Conservation (phyloP, 2,888 invertebrate species). For the Cerastoderma edule region DNA sequence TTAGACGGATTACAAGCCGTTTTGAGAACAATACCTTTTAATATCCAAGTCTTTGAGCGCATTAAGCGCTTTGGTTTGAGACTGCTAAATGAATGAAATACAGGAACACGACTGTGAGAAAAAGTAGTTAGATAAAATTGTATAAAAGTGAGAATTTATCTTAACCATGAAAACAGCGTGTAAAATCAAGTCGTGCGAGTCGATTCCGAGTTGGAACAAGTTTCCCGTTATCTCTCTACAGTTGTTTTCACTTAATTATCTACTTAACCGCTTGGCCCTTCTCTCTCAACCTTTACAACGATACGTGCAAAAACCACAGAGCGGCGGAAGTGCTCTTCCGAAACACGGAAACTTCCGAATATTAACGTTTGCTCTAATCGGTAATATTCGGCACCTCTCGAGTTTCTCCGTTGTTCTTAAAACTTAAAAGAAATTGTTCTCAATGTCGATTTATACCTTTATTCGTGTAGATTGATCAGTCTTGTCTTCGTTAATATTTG, state of each 20-base stretch:
- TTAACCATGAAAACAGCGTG: neutral
- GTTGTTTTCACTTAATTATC: slow-evolving; percentile 11
- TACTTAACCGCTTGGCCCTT: neutral
- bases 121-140: neutral
- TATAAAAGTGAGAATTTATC: neutral
- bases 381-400: too few relatives aligned
- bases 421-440: neutral
- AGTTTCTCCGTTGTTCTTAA: neutral
- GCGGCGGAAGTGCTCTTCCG: too few relatives aligned
- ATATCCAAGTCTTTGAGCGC: neutral
- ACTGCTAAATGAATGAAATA: neutral
- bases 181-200: neutral
- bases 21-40: neutral
- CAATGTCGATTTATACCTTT: too few relatives aligned
- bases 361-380: too few relatives aligned
- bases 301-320: too few relatives aligned
- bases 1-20: neutral
- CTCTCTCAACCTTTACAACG: too few relatives aligned
- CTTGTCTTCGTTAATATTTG: too few relatives aligned
- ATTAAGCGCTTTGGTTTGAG: too few relatives aligned
- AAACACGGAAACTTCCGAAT: too few relatives aligned
- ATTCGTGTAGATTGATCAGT: too few relatives aligned
- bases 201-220: neutral
- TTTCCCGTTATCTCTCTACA: neutral
- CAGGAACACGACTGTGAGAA: neutral